A percentile compares a stretch with the other conserved stretches of the same genome.
phyloP scores from a whole-genome alignment of 2,797 vertebrate genomes.

The Rhinatrema bivittatum region DNA sequence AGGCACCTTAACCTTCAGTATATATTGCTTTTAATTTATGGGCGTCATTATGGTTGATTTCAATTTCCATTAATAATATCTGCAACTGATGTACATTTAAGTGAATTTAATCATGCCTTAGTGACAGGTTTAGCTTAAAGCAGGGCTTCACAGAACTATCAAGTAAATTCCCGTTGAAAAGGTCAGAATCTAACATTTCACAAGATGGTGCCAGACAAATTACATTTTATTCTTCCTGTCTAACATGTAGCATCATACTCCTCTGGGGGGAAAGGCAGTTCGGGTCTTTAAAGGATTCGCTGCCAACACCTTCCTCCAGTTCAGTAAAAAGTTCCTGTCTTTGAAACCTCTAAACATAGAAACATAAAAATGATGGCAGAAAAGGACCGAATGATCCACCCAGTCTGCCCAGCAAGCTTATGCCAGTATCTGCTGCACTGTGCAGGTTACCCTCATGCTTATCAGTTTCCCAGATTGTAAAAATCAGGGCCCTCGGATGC shows the following conservation, averaged over 20 bases:
- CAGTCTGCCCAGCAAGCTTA: too few species aligned
- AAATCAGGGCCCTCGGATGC: too few species aligned
- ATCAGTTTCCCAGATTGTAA: too few species aligned
- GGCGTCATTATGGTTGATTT: conserved; percentile 49
- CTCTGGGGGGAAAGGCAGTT: too few species aligned
- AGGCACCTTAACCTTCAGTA: conserved; percentile 37
- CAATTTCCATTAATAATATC: conserved; percentile 58
- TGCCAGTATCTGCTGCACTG: too few species aligned
- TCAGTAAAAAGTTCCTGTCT: too few species aligned
- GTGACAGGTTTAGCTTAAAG: conserved; percentile 56
- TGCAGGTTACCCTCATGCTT: too few species aligned
- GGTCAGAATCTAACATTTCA: conserved; percentile 64
- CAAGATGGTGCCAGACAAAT: conserved; percentile 46
- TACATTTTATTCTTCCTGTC: conserved; percentile 42
- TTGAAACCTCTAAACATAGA: too few species aligned
- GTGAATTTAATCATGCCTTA: conserved; percentile 52
- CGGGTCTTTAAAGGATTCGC: too few species aligned
- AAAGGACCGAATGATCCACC: too few species aligned
- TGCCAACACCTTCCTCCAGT: too few species aligned
- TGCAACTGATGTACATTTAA: conserved; percentile 54
- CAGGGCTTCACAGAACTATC: conserved; percentile 41
- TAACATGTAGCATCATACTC: conserved; percentile 38
- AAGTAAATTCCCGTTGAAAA: conserved; percentile 63
- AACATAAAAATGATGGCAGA: too few species aligned
- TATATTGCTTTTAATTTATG: conserved; percentile 42